phyloP scores from a whole-genome alignment of 2,797 vertebrate genomes.

The Pelobates cultripes region DNA sequence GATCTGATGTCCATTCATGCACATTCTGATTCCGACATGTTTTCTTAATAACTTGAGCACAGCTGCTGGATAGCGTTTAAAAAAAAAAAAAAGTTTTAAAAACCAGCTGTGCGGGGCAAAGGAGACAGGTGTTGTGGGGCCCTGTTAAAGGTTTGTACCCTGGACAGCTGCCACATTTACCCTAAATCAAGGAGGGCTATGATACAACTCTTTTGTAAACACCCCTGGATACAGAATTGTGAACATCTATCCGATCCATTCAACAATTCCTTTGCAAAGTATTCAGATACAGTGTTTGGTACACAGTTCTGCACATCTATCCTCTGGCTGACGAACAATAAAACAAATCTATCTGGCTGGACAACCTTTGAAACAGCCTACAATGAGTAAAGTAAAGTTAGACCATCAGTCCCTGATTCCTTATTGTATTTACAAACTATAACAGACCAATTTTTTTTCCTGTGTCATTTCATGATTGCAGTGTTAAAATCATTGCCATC shows the following conservation, averaged over 20 bases:
- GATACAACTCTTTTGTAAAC: neutral
- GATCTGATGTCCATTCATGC: no score
- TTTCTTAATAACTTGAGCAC: no score
- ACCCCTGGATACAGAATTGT: neutral
- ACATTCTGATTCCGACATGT: no score
- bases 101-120: no score
- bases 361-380: slow-evolving; percentile 13
- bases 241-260: no score
- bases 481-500: slow-evolving; percentile 71
- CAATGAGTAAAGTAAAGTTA: slow-evolving; percentile 3
- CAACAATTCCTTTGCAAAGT: neutral
- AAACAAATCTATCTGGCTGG: slow-evolving; percentile 13
- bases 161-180: no score
- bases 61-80: no score
- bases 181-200: no score
- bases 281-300: neutral
- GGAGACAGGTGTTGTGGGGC: no score
- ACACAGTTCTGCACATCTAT: neutral
- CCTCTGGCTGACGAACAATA: neutral
- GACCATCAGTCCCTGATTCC: slow-evolving; percentile 30
- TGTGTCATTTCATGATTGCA: slow-evolving; percentile 67
- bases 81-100: no score
- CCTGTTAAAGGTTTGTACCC: no score
- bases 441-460: slow-evolving; percentile 61
- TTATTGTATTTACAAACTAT: slow-evolving; percentile 66